A percentile compares a stretch with the other conserved stretches of the same genome.
Evolutionary conservation across 2,888 invertebrate genomes (phyloP).

Genomic region (Shargacucullia verbasci): DNA sequence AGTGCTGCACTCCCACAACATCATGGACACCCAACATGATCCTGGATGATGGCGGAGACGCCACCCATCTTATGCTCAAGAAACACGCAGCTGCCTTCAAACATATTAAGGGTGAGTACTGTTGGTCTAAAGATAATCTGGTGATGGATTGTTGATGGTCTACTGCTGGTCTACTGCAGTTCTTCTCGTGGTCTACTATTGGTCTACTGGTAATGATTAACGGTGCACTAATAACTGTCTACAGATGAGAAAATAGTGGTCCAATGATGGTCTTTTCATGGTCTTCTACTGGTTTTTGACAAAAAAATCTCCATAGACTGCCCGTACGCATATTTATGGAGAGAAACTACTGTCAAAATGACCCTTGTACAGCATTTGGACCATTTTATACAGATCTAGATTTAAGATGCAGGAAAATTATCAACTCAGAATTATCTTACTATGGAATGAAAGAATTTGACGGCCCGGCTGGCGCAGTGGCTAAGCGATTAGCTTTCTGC

Average conservation of each 20-base stretch:
- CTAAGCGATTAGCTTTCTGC: no score
- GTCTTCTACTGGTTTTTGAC: not conserved
- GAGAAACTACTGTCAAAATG: no score
- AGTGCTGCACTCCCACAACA: slow-evolving; percentile 95
- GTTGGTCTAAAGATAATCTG: no score
- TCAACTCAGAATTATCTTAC: no score
- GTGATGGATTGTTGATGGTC: not conserved
- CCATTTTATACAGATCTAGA: no score
- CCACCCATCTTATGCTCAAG: slow-evolving; percentile 98
- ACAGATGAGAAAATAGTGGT: no score
- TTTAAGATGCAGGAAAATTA: no score
- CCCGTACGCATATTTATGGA: no score
- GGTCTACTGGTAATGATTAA: not conserved
- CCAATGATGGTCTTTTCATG: not conserved
- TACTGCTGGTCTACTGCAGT: not conserved
- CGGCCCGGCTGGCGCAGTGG: no score
- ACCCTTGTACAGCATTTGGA: no score
- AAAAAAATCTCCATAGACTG: no score
- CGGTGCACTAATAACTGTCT: not conserved
- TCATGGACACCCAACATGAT: slow-evolving; percentile 99
- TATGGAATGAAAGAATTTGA: no score
- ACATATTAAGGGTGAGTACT: slow-evolving; percentile 91
- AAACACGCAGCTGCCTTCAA: slow-evolving; percentile 98
- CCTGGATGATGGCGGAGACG: slow-evolving; percentile 98
- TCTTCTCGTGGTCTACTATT: not conserved